Evolutionary conservation across 2,888 invertebrate species (phyloP).

Genomic region (Heliothis peltigera): DNA sequence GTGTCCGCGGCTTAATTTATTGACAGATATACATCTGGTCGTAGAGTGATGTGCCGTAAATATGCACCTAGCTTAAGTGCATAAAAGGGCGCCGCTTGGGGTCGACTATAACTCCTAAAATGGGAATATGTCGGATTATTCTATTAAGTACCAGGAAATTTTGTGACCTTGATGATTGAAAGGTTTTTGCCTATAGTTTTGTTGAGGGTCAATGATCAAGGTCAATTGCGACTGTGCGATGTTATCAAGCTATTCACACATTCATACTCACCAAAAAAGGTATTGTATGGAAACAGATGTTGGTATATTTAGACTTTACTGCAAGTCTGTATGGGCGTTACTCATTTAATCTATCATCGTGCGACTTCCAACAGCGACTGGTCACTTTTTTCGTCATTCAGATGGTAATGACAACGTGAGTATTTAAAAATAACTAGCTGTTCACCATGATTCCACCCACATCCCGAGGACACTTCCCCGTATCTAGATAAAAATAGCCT

Average conservation of each 20-base stretch:
- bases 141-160: conserved; percentile 10
- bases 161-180: background rate
- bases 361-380: background rate
- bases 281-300: no score
- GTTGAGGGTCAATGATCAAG: no score
- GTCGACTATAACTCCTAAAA: conserved; percentile 18
- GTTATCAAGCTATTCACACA: no score
- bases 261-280: no score
- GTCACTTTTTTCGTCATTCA: conserved; percentile 1
- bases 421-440: background rate
- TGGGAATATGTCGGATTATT: conserved; percentile 41
- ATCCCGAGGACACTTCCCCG: no score
- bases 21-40: conserved; percentile 76
- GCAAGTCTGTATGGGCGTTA: conserved; percentile 13
- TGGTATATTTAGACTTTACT: background rate
- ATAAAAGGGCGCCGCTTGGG: conserved; percentile 47
- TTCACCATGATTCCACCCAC: no score
- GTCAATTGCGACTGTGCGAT: no score
- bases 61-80: conserved; percentile 54
- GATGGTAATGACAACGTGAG: background rate
- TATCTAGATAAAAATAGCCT: no score
- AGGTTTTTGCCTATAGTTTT: background rate
- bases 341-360: conserved; percentile 23
- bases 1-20: conserved; percentile 75
- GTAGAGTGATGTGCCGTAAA: conserved; percentile 69